phyloP scores from a whole-genome alignment of 2,888 invertebrate species.

The Cheilosia scutellata region DNA sequence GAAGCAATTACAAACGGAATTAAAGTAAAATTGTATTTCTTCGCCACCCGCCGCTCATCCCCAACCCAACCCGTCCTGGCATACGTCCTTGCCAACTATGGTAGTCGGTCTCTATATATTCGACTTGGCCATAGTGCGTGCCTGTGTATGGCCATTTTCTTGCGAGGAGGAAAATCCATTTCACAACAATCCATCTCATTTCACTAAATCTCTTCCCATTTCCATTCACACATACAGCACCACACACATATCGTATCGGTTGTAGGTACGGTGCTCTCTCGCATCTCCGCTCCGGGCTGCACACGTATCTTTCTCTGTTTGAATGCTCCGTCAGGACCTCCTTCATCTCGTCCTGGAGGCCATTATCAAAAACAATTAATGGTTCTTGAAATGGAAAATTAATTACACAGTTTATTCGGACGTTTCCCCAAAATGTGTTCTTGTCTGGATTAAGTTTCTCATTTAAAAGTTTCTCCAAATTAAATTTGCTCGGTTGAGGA shows the following conservation, averaged over 20 bases:
- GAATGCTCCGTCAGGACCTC: conserved; percentile 62
- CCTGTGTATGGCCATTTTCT: conserved; percentile 14
- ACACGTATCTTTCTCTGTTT: conserved; percentile 70
- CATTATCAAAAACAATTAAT: conserved; percentile 79
- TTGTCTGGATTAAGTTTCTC: conserved; percentile 79
- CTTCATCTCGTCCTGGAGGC: conserved; percentile 73
- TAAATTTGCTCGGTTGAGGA: conserved; percentile 78
- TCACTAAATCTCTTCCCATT: conserved; percentile 66
- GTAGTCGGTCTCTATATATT: background rate
- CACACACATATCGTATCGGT: background rate
- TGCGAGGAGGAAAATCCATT: conserved; percentile 60
- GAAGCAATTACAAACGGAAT: conserved; percentile 75
- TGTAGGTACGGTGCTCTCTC: background rate
- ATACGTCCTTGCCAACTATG: conserved; percentile 9
- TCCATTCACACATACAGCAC: conserved; percentile 25
- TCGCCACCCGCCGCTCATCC: conserved; percentile 19
- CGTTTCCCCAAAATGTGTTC: conserved; percentile 78
- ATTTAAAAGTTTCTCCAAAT: conserved; percentile 79
- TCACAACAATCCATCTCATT: conserved; percentile 76
- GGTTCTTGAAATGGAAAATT: conserved; percentile 79
- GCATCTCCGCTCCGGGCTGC: conserved; percentile 56
- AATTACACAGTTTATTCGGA: conserved; percentile 79
- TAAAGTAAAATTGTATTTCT: conserved; percentile 73
- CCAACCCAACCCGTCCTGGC: background rate
- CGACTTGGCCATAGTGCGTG: conserved; percentile 33